Conservation (phyloP, 2,888 invertebrate species). For the Tuta absoluta region DNA sequence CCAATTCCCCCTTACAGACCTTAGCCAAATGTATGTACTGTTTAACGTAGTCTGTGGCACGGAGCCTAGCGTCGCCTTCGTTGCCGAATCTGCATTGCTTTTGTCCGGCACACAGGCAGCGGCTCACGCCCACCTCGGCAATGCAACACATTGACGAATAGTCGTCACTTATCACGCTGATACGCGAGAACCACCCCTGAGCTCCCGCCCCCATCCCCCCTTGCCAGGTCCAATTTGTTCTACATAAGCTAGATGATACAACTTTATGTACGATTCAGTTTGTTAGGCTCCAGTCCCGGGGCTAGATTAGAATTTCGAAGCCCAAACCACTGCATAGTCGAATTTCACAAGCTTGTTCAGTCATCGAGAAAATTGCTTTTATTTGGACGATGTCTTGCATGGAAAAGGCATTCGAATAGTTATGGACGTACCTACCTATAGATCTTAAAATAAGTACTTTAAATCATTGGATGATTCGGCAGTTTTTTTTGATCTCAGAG, state of each 20-base stretch:
- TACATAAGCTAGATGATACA: conserved; percentile 43
- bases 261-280: conserved; percentile 28
- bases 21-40: conserved; percentile 40
- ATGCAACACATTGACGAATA: conserved; percentile 64
- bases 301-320: conserved; percentile 14
- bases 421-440: not conserved
- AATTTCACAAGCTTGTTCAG: not conserved
- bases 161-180: conserved; percentile 61
- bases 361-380: conserved; percentile 9
- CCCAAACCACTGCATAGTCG: conserved; percentile 13
- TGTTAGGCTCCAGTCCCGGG: conserved; percentile 21
- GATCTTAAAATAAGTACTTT: not conserved
- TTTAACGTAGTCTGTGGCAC: conserved; percentile 51
- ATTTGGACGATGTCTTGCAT: conserved; percentile 5
- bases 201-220: conserved; percentile 36
- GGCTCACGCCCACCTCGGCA: conserved; percentile 41
- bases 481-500: not conserved
- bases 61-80: conserved; percentile 35
- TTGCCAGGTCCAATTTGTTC: conserved; percentile 50
- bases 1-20: not conserved
- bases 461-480: not conserved
- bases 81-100: conserved; percentile 53
- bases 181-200: conserved; percentile 52
- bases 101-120: conserved; percentile 53
- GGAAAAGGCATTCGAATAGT: not conserved